Evolutionary conservation across 2,113 vertebrate genomes (phyloP).

Genomic region (Otus sunia): DNA sequence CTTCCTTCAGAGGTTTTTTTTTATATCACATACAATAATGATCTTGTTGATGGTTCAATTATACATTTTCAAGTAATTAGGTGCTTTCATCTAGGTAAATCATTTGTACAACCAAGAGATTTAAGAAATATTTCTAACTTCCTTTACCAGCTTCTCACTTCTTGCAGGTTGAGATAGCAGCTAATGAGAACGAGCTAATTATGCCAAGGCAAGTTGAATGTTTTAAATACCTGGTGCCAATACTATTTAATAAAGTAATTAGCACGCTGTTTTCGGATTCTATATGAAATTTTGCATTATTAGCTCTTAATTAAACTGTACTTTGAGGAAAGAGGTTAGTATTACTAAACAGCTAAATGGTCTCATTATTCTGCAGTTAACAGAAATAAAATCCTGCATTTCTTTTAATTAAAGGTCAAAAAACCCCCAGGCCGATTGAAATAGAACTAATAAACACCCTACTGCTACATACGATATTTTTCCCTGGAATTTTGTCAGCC

Average conservation of each 20-base stretch:
- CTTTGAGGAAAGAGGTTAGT: constrained; percentile 34
- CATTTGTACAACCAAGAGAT: neutral
- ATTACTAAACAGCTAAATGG: constrained; percentile 22
- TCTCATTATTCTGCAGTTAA: constrained; percentile 48
- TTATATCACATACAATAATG: neutral
- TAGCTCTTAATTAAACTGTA: constrained; percentile 51
- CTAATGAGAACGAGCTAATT: constrained; percentile 48
- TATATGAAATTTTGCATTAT: constrained; percentile 35
- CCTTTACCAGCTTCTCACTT: neutral
- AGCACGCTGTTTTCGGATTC: constrained; percentile 2
- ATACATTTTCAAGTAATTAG: neutral
- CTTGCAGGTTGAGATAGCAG: neutral
- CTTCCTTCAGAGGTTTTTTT: neutral
- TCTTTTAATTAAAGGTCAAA: constrained; percentile 66
- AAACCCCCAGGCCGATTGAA: constrained; percentile 12
- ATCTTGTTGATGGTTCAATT: constrained; percentile 17
- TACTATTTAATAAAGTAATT: constrained; percentile 18
- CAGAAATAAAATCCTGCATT: constrained; percentile 24
- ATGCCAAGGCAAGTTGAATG: neutral
- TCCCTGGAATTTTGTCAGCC: neutral
- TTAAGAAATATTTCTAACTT: neutral
- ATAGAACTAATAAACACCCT: neutral
- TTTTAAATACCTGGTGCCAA: constrained; percentile 15
- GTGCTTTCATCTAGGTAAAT: constrained; percentile 23
- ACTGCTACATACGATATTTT: neutral